These are phyloP conservation scores for Brachylomia viminalis DNA, from an alignment of 2,888 invertebrate species.

Conservation along the genomic window DNA sequence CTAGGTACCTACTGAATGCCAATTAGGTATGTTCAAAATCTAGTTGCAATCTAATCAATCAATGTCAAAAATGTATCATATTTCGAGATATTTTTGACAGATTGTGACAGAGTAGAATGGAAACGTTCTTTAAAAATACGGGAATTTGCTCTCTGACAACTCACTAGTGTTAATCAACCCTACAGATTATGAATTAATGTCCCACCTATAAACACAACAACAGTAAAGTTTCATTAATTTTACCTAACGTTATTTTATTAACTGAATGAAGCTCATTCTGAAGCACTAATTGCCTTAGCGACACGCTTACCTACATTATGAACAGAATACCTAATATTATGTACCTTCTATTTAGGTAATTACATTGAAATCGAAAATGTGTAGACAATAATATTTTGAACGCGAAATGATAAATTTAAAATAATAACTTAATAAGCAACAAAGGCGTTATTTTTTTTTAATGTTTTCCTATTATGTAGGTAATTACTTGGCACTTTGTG, in stretches of 20 bases:
- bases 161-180: background rate
- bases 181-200: background rate
- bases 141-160: background rate
- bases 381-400: background rate
- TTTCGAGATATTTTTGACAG: background rate
- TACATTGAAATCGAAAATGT: background rate
- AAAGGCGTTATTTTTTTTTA: background rate
- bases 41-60: background rate
- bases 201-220: background rate
- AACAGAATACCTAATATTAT: background rate
- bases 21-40: background rate
- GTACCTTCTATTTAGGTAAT: background rate
- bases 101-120: background rate
- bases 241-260: background rate
- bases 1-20: background rate
- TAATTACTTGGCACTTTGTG: background rate
- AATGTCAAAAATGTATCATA: background rate
- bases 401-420: background rate
- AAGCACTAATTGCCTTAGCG: slow-evolving; percentile 2
- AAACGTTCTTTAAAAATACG: background rate
- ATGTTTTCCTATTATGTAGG: slow-evolving; percentile 3
- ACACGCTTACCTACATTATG: background rate
- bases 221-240: background rate
- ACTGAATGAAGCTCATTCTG: background rate
- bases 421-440: background rate